These are phyloP conservation scores for Pycnomerus fuliginosus DNA, from an alignment of 2,888 invertebrate species.

Conservation along the genomic window DNA sequence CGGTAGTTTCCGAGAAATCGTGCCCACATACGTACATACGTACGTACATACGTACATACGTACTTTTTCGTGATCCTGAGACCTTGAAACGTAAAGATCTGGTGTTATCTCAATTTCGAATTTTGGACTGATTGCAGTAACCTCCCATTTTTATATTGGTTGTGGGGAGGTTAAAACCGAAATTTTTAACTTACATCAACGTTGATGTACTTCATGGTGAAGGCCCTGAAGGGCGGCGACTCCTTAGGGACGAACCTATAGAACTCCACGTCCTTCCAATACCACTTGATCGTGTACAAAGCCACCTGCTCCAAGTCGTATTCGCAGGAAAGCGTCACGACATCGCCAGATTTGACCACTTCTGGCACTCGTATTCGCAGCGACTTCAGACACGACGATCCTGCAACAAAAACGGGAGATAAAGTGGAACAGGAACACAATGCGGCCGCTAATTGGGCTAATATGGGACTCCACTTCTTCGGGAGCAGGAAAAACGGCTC, in stretches of 20 bases:
- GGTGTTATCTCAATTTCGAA: too few relatives aligned
- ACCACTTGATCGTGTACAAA: constrained; percentile 59
- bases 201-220: constrained; percentile 52
- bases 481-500: too few relatives aligned
- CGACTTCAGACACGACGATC: constrained; percentile 37
- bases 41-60: too few relatives aligned
- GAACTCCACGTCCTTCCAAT: constrained; percentile 57
- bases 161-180: background rate
- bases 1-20: too few relatives aligned
- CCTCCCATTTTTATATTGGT: too few relatives aligned
- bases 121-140: too few relatives aligned
- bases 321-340: constrained; percentile 54
- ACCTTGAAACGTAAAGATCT: too few relatives aligned
- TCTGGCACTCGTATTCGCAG: constrained; percentile 51
- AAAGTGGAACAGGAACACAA: constrained; percentile 5
- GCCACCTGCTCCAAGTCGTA: constrained; percentile 57
- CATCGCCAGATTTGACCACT: constrained; percentile 53
- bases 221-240: constrained; percentile 55
- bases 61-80: too few relatives aligned
- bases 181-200: constrained; percentile 54
- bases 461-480: too few relatives aligned
- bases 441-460: constrained; percentile 8
- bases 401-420: constrained; percentile 12
- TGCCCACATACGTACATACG: too few relatives aligned
- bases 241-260: constrained; percentile 59